A percentile compares a stretch with the other conserved stretches of the same genome.
These are phyloP conservation scores for Clepsis dumicolana DNA, from an alignment of 2,888 invertebrate genomes.

Conservation along the genomic window DNA sequence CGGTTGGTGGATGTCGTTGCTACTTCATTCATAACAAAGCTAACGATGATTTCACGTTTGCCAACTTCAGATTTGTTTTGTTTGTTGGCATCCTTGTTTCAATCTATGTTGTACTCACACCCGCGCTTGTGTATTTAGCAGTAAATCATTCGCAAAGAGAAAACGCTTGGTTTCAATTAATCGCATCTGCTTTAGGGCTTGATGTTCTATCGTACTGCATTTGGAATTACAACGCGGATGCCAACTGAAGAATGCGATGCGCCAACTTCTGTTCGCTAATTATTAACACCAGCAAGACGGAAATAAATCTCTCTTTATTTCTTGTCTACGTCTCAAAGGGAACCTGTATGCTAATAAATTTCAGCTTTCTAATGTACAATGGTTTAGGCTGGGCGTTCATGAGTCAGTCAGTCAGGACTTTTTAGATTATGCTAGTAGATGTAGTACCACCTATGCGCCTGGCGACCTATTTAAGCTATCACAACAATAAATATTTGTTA, in stretches of 20 bases:
- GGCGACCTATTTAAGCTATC: background rate
- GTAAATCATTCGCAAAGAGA: constrained; percentile 30
- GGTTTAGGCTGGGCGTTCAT: too few species aligned
- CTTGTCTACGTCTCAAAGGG: too few species aligned
- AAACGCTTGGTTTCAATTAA: constrained; percentile 31
- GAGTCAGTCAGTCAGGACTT: too few species aligned
- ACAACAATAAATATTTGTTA: background rate
- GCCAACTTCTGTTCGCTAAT: constrained; percentile 49
- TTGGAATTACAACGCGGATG: constrained; percentile 44
- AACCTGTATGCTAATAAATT: too few species aligned
- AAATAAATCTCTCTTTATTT: too few species aligned
- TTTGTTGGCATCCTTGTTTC: constrained; percentile 18
- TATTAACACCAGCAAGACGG: background rate
- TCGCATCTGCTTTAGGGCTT: constrained; percentile 23
- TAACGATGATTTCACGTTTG: background rate
- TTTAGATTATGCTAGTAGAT: too few species aligned
- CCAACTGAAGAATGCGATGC: constrained; percentile 50
- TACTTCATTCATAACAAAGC: background rate
- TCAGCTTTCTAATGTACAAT: too few species aligned
- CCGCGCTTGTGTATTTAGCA: constrained; percentile 1
- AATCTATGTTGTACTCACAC: constrained; percentile 14
- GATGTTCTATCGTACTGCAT: constrained; percentile 46
- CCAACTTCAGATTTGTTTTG: background rate
- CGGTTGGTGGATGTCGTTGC: too few species aligned
- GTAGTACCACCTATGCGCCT: too few species aligned